phyloP scores from a whole-genome alignment of 2,888 invertebrate species.

The Drosophila subquinaria region DNA sequence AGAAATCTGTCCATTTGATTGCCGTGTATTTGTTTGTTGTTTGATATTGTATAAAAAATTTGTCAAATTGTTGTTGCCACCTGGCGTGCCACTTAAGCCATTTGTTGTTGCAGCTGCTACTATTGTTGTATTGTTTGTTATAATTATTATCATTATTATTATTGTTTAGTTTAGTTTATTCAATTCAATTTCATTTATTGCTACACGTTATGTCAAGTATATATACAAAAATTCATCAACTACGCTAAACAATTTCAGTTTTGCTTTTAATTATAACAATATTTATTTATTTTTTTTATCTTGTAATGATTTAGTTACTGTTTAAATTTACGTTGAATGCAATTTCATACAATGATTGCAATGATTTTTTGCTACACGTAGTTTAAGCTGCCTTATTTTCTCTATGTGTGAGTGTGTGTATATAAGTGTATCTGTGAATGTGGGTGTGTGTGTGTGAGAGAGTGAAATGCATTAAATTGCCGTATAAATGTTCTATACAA shows the following conservation, averaged over 20 bases:
- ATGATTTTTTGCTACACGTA: conserved; percentile 48
- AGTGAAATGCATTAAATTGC: conserved; percentile 67
- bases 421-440: conserved; percentile 38
- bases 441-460: conserved; percentile 25
- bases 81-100: conserved; percentile 42
- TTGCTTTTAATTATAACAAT: conserved; percentile 72
- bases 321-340: conserved; percentile 71
- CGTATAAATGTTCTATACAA: conserved; percentile 73
- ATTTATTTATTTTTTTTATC: conserved; percentile 46
- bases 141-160: conserved; percentile 7
- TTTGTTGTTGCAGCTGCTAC: conserved; percentile 23
- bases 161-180: conserved; percentile 47
- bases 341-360: conserved; percentile 78
- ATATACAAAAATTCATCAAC: conserved; percentile 82
- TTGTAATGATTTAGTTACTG: conserved; percentile 56
- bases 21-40: conserved; percentile 37
- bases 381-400: conserved; percentile 56
- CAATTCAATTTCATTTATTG: conserved; percentile 72
- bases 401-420: conserved; percentile 45
- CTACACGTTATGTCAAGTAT: conserved; percentile 76
- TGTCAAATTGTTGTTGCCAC: conserved; percentile 48
- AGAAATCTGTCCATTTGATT: conserved; percentile 78
- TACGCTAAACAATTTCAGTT: conserved; percentile 82
- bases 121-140: conserved; percentile 27
- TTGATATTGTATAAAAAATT: conserved; percentile 57